Conservation (phyloP, 1,140 invertebrate genomes). For the Drosophila tani region DNA sequence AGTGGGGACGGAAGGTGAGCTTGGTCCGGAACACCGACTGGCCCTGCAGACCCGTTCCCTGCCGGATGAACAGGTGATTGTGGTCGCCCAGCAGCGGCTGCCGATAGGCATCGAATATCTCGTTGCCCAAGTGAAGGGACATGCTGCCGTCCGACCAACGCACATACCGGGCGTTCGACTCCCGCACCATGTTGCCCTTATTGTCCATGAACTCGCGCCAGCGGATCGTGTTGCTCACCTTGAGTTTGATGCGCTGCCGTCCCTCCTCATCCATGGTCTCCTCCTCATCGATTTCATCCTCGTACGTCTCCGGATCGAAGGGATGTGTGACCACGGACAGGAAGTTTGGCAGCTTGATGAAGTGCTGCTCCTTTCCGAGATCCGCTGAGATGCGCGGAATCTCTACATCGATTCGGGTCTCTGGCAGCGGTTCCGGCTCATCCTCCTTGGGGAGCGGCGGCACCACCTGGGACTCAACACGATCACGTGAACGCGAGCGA, state of each 20-base stretch:
- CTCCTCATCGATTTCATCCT: slow-evolving; percentile 99
- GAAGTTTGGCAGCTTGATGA: slow-evolving; percentile 97
- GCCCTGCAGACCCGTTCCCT: slow-evolving; percentile 98
- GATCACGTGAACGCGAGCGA: slow-evolving; percentile 52
- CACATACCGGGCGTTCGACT: slow-evolving; percentile 98
- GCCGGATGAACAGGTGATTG: slow-evolving; percentile 97
- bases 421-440: slow-evolving; percentile 92
- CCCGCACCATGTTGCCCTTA: slow-evolving; percentile 92
- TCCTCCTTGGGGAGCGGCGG: slow-evolving; percentile 86
- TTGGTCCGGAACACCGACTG: slow-evolving; percentile 99
- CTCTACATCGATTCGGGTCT: slow-evolving; percentile 98
- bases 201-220: slow-evolving; percentile 96
- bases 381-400: slow-evolving; percentile 97
- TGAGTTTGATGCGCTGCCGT: slow-evolving; percentile 94
- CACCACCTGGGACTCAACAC: slow-evolving; percentile 55
- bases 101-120: slow-evolving; percentile 99
- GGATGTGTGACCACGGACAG: slow-evolving; percentile 96
- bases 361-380: slow-evolving; percentile 96
- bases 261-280: slow-evolving; percentile 99
- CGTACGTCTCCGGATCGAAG: slow-evolving; percentile 97
- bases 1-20: slow-evolving; percentile 98
- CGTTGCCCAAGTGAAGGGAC: slow-evolving; percentile 98
- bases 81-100: slow-evolving; percentile 95
- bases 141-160: slow-evolving; percentile 99
- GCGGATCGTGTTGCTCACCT: slow-evolving; percentile 98